Base-by-base conservation (phyloP, 2,113 vertebrate species). In the Verasper variegatus region DNA sequence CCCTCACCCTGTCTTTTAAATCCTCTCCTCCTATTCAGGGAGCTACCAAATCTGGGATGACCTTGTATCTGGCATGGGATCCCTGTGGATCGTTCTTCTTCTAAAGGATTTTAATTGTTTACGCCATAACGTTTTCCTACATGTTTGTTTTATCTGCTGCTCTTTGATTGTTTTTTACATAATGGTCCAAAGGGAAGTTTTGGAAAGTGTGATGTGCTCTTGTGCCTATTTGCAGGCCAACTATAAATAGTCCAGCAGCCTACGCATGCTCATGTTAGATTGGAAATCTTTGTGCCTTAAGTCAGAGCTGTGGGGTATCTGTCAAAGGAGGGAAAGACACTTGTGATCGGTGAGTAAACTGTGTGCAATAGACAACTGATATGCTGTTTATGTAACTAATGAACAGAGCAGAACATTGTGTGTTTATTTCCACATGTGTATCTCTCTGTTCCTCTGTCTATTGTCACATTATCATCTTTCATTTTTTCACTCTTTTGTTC, bases 231-330 rank as follows among this genome's bases (percentile, higher is more conserved):
- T 95, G 90, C 86, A 90, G 92, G 84, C 89, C 68, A 52, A 84
- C 94, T 95, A 94, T 91, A 92, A 94, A 94, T 95, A 95, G 92
- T 78, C 56, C 72, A 31, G 75, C 74, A 78, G 83, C 84, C 65
- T 84, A 92, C 85, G 81, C 91, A 92, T 91, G 94, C 93, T 94
- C 90, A 83, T 90, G 92, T 92, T 91, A 94, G 94, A 93, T 94
- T 92, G 93, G 91, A 90, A 94, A 94, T 91, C 72, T 71, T 88
- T 85, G 86, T 57, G 87, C 86, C 91, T 89, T 78, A 71, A 89
- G 89, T 71, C 88, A 91, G 84, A 79, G 89, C 84, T 69, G 81
- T 73, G 78, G 88, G 82, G 84, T 86, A 77, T 90, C 90, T 81
- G 83, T 86, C 78, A 84, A 87, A 86, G 88, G 83, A 92, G 78